A percentile compares a stretch with the other conserved stretches of the same genome.
Conservation (phyloP, 1,140 invertebrate genomes). For the Heterodera carotae region DNA sequence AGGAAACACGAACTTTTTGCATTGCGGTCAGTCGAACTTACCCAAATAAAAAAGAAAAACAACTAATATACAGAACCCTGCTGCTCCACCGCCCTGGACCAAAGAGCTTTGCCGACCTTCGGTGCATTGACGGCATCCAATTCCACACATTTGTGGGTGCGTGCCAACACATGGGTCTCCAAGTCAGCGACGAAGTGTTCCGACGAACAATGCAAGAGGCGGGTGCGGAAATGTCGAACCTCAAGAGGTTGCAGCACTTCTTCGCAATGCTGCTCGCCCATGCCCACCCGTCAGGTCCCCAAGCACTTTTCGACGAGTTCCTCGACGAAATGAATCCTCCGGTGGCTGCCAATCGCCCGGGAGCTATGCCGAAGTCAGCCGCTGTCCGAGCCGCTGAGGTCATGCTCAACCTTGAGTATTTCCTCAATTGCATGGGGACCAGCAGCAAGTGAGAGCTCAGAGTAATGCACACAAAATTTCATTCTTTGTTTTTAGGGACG, state of each 20-base stretch:
- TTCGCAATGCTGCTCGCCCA: not conserved
- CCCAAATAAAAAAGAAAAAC: not conserved
- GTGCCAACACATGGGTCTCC: not conserved
- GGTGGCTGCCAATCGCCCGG: not conserved
- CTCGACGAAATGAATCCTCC: not conserved
- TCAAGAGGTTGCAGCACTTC: not conserved
- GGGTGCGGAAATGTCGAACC: not conserved
- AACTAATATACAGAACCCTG: not conserved
- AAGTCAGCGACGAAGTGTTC: not conserved
- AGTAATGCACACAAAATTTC: not conserved
- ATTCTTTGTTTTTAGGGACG: not conserved
- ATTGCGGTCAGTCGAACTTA: not conserved
- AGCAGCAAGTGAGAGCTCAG: not conserved
- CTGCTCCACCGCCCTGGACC: not conserved
- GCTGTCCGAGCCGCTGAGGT: not conserved
- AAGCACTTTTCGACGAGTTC: not conserved
- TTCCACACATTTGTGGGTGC: not conserved
- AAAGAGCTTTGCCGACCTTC: not conserved
- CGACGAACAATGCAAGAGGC: not conserved
- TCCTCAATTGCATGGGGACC: slow-evolving; percentile 2
- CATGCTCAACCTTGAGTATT: not conserved
- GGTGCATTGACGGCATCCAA: not conserved
- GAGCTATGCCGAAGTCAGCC: not conserved
- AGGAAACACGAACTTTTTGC: not conserved
- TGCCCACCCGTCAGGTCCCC: too few species aligned